Base-by-base conservation (phyloP, 2,797 vertebrate species). In the Chromobotia macracanthus region DNA sequence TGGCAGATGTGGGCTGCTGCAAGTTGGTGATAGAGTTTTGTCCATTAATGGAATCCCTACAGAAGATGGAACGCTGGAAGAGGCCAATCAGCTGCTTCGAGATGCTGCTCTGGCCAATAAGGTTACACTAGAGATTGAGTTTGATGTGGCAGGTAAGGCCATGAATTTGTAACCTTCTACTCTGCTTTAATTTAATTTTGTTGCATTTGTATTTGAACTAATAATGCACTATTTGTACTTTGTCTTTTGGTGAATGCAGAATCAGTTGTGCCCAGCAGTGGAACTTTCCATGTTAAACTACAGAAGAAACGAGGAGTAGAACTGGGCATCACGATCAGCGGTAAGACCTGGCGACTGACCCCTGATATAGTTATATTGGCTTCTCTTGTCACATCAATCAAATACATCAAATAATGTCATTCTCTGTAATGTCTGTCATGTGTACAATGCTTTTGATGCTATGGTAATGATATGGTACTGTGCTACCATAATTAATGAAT, bases 221-320 rank as follows among this genome's bases (percentile, higher is more conserved):
- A 44, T 44, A 44, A 44, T 44, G 2, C 41, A 44, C 10, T 44
- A 11, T 44, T 44, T 44, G 31, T 31, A 31, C 31, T 31, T 31
- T 31, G 5, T 31, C 31, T 31, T 69, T 7, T 69, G 38, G 18
- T 88, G 81, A 73, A 82, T 50, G 46, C 89, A 99, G 97, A 99
- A 90, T 99, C 97, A 0, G 96, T 99, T 82, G 95, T 99, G 84
- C 97, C 97, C 2, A 99, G 97, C 87, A 99, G 97, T 1, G 97
- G 97, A 9, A 99, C 97, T 1, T 99, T 99, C 89, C 97, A 98
- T 0, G 97, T 99, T 84, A 99, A 99, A 88, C 93, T 99, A 80
- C 97, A 97, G 56, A 99, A 97, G 94, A 97, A 96, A 87, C 95
- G 95, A 75, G 97, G 96, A 6, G 96, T 99, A 84, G 97, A 99